Conservation (phyloP, 2,113 vertebrate species). For the Emberiza fucata region DNA sequence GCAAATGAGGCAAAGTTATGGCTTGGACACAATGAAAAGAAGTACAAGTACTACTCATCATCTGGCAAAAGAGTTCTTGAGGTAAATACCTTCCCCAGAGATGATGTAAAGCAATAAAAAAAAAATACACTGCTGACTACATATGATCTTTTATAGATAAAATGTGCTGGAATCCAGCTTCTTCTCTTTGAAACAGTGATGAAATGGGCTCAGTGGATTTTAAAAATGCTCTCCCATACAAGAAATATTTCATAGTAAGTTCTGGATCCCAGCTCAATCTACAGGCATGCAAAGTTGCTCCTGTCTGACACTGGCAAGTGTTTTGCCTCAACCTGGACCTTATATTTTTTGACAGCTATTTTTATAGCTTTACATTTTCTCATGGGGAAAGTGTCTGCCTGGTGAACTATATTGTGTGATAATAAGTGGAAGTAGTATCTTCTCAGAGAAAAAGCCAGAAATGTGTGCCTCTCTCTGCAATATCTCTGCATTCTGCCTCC, state of each 20-base stretch:
- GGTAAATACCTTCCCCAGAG: constrained; percentile 42
- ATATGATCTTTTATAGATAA: constrained; percentile 56
- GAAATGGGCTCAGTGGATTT: constrained; percentile 8
- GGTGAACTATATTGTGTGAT: not conserved
- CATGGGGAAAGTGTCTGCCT: not conserved
- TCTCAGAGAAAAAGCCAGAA: not conserved
- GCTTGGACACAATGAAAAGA: constrained; percentile 67
- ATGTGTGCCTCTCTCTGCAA: not conserved
- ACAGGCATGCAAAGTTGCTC: not conserved
- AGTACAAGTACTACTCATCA: constrained; percentile 56
- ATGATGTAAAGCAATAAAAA: constrained; percentile 32
- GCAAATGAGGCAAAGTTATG: constrained; percentile 70
- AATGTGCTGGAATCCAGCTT: constrained; percentile 30
- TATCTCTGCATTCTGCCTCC: not conserved
- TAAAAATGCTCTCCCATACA: not conserved
- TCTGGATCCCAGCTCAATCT: not conserved
- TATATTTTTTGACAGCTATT: not conserved
- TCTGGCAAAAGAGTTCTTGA: constrained; percentile 57
- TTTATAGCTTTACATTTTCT: not conserved
- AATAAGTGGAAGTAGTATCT: not conserved
- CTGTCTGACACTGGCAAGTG: not conserved
- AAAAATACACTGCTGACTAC: constrained; percentile 27
- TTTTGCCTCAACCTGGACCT: not conserved
- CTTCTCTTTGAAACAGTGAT: constrained; percentile 20
- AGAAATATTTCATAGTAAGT: not conserved